Evolutionary conservation across 2,113 vertebrate species (phyloP).

Genomic region (Myxocyprinus asiaticus): DNA sequence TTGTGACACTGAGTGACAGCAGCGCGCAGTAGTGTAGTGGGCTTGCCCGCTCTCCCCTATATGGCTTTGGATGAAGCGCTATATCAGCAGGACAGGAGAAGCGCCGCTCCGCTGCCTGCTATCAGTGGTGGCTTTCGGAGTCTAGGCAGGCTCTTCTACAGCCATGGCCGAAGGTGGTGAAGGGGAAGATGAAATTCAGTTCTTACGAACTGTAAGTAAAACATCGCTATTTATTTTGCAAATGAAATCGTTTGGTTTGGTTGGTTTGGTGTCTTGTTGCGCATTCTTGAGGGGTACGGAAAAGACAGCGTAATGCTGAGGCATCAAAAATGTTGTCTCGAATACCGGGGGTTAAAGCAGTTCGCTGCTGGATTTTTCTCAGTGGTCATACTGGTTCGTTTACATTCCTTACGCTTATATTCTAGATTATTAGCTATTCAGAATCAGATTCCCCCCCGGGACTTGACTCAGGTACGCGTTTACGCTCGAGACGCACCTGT

Average conservation of each 20-base stretch:
- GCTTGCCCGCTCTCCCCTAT: slow-evolving; percentile 85
- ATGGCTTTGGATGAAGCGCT: slow-evolving; percentile 91
- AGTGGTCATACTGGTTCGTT: not conserved
- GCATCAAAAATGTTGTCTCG: slow-evolving; percentile 7
- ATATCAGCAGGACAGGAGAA: slow-evolving; percentile 68
- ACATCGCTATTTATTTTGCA: not conserved
- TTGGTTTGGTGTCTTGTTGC: slow-evolving; percentile 2
- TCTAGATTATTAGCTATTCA: not conserved
- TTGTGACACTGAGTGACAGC: slow-evolving; percentile 66
- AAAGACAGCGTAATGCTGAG: slow-evolving; percentile 5
- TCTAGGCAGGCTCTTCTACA: slow-evolving; percentile 82
- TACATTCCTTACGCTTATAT: not conserved
- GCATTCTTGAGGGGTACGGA: slow-evolving; percentile 2
- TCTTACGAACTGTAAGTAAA: slow-evolving; percentile 96
- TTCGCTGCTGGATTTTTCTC: too few relatives aligned
- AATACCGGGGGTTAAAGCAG: not conserved
- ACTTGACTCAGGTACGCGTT: slow-evolving; percentile 45
- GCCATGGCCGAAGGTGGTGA: slow-evolving; percentile 97
- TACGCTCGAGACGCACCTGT: slow-evolving; percentile 64
- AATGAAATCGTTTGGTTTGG: not conserved
- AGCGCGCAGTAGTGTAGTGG: slow-evolving; percentile 73
- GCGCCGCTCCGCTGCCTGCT: slow-evolving; percentile 75
- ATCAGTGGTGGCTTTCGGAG: slow-evolving; percentile 80
- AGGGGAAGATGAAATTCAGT: slow-evolving; percentile 98
- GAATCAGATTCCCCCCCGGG: not conserved